Conservation (phyloP, 2,888 invertebrate genomes). For the Lithodes maja region DNA sequence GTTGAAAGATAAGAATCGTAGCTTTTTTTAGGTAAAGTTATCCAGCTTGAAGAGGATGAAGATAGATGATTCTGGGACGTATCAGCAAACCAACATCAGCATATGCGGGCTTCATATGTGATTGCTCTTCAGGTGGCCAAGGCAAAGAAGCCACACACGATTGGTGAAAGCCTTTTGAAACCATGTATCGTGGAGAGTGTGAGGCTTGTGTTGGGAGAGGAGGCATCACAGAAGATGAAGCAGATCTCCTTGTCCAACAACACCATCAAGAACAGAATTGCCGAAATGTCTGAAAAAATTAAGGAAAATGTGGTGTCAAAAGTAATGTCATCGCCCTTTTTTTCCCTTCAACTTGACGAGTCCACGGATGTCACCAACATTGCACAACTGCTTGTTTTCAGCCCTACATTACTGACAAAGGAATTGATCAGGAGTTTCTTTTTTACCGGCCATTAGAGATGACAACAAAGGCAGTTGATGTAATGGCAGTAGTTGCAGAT, state of each 20-base stretch:
- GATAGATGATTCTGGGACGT: slow-evolving; percentile 15
- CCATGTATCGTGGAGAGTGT: slow-evolving; percentile 35
- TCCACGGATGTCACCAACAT: slow-evolving; percentile 30
- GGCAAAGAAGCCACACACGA: slow-evolving; percentile 35
- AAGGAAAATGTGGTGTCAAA: slow-evolving; percentile 30
- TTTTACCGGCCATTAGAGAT: slow-evolving; percentile 11
- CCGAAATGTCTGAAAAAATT: slow-evolving; percentile 35
- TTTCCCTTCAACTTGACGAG: slow-evolving; percentile 33
- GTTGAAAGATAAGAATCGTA: slow-evolving; percentile 11
- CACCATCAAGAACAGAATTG: slow-evolving; percentile 43
- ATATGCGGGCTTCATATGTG: slow-evolving; percentile 32
- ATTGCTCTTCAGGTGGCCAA: slow-evolving; percentile 39
- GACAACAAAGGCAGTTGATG: slow-evolving; percentile 3
- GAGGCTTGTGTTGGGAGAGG: slow-evolving; percentile 25
- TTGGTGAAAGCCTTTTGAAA: slow-evolving; percentile 37
- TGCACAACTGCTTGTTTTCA: slow-evolving; percentile 28
- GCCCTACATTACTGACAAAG: slow-evolving; percentile 27
- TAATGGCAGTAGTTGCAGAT: background rate
- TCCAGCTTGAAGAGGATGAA: slow-evolving; percentile 30
- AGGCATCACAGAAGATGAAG: slow-evolving; percentile 31
- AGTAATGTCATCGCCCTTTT: slow-evolving; percentile 21
- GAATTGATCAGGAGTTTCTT: slow-evolving; percentile 23
- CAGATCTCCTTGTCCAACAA: slow-evolving; percentile 37
- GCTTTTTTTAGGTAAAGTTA: slow-evolving; percentile 10
- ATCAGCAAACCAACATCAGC: slow-evolving; percentile 30